Evolutionary conservation across 2,797 vertebrate genomes (phyloP).

Genomic region (Gymnoscopelus microlampas): DNA sequence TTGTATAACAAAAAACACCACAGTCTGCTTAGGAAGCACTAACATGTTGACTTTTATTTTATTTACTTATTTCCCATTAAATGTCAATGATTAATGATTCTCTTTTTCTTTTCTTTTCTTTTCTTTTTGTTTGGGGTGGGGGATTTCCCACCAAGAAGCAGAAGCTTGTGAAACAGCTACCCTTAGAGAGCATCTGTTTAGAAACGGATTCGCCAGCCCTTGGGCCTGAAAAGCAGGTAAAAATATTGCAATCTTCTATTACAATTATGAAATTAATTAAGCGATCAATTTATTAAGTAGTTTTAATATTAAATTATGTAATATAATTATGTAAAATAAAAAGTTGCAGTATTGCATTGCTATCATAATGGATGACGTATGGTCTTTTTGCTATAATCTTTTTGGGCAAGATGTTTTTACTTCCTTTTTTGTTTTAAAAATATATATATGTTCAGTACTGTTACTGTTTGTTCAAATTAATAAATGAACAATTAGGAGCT

Average conservation of each 20-base stretch:
- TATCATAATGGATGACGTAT: not conserved
- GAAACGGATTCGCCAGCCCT: conserved; percentile 96
- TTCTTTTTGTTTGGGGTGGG: conserved; percentile 27
- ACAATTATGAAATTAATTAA: too few relatives aligned
- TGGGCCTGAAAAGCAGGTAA: conserved; percentile 94
- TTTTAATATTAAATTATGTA: not conserved
- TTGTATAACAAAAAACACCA: not conserved
- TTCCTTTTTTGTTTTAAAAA: too few relatives aligned
- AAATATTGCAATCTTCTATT: not conserved
- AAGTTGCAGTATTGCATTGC: not conserved
- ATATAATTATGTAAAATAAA: not conserved
- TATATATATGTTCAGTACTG: too few relatives aligned
- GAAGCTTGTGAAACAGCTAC: conserved; percentile 94
- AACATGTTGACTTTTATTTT: conserved; percentile 31
- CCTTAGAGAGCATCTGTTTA: conserved; percentile 92
- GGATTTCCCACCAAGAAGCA: conserved; percentile 90
- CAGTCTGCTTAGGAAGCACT: not conserved
- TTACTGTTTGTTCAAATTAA: too few relatives aligned
- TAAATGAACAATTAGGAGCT: too few relatives aligned
- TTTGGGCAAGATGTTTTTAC: not conserved
- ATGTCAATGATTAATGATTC: conserved; percentile 40
- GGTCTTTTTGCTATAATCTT: not conserved
- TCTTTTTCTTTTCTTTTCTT: conserved; percentile 19
- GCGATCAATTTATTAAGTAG: not conserved
- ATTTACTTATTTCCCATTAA: conserved; percentile 17